Conservation (phyloP, 2,113 vertebrate genomes). For the Amblyornis subalaris region DNA sequence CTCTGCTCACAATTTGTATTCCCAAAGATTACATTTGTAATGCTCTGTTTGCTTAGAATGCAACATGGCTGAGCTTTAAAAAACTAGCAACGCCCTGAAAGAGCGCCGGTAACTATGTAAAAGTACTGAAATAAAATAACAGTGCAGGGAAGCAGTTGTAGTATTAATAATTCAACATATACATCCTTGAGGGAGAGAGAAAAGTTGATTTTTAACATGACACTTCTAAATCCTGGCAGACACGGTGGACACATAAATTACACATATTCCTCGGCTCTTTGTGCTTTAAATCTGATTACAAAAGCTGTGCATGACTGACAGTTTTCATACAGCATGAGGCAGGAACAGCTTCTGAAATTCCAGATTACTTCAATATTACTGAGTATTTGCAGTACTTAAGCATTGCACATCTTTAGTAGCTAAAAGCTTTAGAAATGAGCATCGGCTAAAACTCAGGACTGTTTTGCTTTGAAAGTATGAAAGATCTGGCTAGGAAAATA, state of each 20-base stretch:
- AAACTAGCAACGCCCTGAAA: neutral
- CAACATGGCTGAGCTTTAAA: neutral
- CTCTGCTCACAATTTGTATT: neutral
- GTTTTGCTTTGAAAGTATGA: neutral
- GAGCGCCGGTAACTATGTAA: neutral
- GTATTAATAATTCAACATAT: constrained; percentile 25
- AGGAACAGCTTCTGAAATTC: neutral
- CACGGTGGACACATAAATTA: neutral
- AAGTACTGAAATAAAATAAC: constrained; percentile 16
- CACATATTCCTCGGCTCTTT: neutral
- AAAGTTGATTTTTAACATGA: neutral
- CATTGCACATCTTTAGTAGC: neutral
- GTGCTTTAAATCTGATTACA: neutral
- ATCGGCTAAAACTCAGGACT: neutral
- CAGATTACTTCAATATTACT: neutral
- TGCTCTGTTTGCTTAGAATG: neutral
- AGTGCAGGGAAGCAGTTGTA: neutral
- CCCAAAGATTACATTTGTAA: neutral
- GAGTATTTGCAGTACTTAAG: neutral
- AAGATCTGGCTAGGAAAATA: neutral
- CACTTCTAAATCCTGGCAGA: neutral
- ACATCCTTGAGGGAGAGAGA: neutral
- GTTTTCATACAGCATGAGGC: neutral
- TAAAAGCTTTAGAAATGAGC: neutral
- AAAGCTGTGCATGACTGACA: neutral